Conservation (phyloP, 2,113 vertebrate genomes). For the Mesembrinibis cayennensis region DNA sequence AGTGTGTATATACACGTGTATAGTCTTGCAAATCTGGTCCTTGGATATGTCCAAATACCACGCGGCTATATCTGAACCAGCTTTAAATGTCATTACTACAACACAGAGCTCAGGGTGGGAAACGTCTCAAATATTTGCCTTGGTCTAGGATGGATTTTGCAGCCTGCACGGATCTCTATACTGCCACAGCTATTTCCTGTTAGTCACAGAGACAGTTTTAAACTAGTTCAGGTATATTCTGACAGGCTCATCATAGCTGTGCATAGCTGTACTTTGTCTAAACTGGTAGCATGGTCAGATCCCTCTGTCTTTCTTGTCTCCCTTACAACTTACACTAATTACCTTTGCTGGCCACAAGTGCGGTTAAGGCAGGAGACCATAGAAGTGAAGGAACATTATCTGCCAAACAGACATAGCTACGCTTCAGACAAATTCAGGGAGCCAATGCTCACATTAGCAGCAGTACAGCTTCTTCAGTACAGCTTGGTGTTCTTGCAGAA, state of each 20-base stretch:
- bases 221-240: background rate
- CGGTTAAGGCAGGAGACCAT: background rate
- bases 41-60: background rate
- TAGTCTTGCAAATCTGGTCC: background rate
- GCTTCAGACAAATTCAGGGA: background rate
- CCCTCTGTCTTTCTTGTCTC: background rate
- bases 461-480: background rate
- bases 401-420: background rate
- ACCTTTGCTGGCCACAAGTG: background rate
- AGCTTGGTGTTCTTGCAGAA: background rate
- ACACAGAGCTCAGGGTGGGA: background rate
- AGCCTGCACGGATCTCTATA: background rate
- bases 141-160: background rate
- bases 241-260: background rate
- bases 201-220: background rate
- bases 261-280: background rate
- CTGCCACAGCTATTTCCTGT: background rate
- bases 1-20: background rate
- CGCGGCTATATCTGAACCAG: background rate
- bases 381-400: background rate
- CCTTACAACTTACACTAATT: background rate
- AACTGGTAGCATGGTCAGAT: background rate
- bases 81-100: background rate
- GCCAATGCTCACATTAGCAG: background rate
- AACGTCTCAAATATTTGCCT: background rate